These are phyloP conservation scores for Triops cancriformis DNA, from an alignment of 1,140 invertebrate genomes.

Conservation along the genomic window DNA sequence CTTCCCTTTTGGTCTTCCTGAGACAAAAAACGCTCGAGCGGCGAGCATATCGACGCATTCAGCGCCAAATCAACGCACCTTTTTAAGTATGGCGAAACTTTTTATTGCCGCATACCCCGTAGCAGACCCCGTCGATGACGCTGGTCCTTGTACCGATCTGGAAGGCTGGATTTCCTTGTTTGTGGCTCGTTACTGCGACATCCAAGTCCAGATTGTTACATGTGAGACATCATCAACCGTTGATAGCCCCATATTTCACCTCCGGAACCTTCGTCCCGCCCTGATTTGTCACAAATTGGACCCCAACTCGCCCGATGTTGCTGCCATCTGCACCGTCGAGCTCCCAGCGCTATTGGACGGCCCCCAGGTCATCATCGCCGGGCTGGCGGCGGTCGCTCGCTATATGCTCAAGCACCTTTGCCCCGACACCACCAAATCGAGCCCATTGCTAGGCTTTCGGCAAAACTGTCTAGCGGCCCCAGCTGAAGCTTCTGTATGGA, in stretches of 20 bases:
- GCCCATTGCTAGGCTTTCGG: conserved; percentile 57
- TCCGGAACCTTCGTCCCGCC: neutral
- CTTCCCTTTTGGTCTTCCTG: conserved; percentile 46
- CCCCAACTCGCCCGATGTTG: neutral
- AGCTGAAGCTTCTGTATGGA: conserved; percentile 79
- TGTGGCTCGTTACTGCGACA: conserved; percentile 4
- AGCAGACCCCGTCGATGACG: neutral
- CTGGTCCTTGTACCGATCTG: conserved; percentile 8
- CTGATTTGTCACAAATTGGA: conserved; percentile 6
- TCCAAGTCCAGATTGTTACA: neutral
- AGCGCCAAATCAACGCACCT: conserved; percentile 34
- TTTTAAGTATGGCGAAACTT: conserved; percentile 22
- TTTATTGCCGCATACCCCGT: conserved; percentile 15
- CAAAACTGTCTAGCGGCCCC: conserved; percentile 67
- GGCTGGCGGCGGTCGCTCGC: conserved; percentile 21
- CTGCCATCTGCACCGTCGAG: neutral
- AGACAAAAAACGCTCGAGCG: conserved; percentile 51
- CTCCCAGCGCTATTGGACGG: neutral
- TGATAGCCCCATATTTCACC: neutral
- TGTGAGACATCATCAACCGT: neutral
- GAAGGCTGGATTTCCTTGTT: conserved; percentile 25
- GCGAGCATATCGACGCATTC: conserved; percentile 50
- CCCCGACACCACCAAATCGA: neutral
- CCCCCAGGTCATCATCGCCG: conserved; percentile 16
- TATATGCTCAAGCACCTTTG: conserved; percentile 16